Evolutionary conservation across 2,888 invertebrate genomes (phyloP), one percentile per base, ranked within the genome.

Genomic region (Microplitis deprimator): DNA sequence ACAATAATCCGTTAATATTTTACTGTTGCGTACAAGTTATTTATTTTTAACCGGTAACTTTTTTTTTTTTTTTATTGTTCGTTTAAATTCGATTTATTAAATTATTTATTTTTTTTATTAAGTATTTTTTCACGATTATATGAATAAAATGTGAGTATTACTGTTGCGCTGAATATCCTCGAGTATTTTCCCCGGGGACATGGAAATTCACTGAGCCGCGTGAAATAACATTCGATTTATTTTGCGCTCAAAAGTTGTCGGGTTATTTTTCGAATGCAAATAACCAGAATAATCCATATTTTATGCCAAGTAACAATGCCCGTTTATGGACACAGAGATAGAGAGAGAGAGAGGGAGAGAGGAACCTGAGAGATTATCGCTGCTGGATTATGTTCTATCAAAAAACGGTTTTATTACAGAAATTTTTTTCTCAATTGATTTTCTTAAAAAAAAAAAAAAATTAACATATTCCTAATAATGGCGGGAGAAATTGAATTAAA

Each of bases 201-300:
- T 70, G 17, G 59, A 50, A 70, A 70, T 50, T 73, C 72, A 62
- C 41, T 64, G 39, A 79, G 67, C 76, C 39, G 20, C 72, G 70
- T 68, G 79, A 71, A 78, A 79, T 77, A 80, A 81, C 77, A 82
- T 78, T 78, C 70, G 74, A 77, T 79, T 77, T 76, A 70, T 71
- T 74, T 68, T 20, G 67, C 77, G 77, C 76, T 81, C 69, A 78
- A 82, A 86, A 85, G 84, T 86, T 86, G 84, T 85, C 85, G 85
- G 84, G 84, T 87, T 87, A 87, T 88, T 88, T 88, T 87, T 85
- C 85, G 79, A 87, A 88, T 88, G 88, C 87, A 88, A 88, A 88
- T 88, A 85, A 83, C 84, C 81, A 84, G 88, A 88, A 88, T 88
- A 88, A 88, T 88, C 87, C 88, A 88, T 88, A 88, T 88, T 88